Evolutionary conservation across 2,113 vertebrate species (phyloP), one percentile per base, ranked within the genome.

Genomic region (Lophotis ruficrista): DNA sequence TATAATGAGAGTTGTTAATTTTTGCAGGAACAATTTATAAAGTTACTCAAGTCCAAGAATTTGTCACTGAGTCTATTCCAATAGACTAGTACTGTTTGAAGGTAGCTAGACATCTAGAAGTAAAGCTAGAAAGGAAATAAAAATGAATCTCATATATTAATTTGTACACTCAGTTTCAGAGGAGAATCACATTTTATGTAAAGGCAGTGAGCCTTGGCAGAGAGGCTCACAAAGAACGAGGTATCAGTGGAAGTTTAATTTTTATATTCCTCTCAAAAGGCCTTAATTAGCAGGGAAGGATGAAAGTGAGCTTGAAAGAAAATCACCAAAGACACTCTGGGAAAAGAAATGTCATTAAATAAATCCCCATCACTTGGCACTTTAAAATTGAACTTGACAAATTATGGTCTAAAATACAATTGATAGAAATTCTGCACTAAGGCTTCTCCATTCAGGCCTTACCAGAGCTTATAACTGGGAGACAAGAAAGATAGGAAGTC

Each of bases 261-360:
- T 95, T 95, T 84, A 81, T 89, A 89, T 84, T 87, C 43, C 51
- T 82, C 89, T 94, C 51, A 75, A 95, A 96, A 94, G 72, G 65
- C 90, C 82, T 96, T 87, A 94, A 94, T 95, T 96, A 95, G 4
- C 22, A 86, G 27, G 27, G 38, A 91, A 83, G 51, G 47, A 90
- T 90, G 47, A 92, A 90, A 96, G 48, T 30, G 58, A 96, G 57
- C 60, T 90, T 90, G 48, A 92, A 81, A 83, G 62, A 85, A 86
- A 81, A 88, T 25, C 43, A 79, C 56, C 41, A 56, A 93, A 86
- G 90, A 68, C 76, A 81, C 12, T 64, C 43, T 71, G 47, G 71
- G 64, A 94, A 94, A 76, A 92, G 54, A 89, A 96, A 83, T 70
- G 35, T 38, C 60, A 60, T 92, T 92, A 92, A 92, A 83, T 83